Percentiles rank a stretch among this genome's conserved stretches.
phyloP scores from a whole-genome alignment of 2,888 invertebrate genomes.

The Tenthredo scrophulariae region DNA sequence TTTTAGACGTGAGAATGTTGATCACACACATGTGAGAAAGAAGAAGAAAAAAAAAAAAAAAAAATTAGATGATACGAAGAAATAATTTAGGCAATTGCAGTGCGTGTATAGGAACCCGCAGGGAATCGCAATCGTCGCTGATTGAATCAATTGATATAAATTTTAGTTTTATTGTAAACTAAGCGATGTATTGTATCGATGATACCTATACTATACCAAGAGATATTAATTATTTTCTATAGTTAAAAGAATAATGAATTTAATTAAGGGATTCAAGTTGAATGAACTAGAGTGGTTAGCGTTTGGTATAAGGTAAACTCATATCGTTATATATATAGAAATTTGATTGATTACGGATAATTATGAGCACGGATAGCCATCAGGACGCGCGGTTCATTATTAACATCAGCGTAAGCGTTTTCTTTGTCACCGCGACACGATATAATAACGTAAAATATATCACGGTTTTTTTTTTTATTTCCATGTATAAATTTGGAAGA shows the following conservation, averaged over 20 bases:
- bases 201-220: too few species aligned
- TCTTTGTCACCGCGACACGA: too few species aligned
- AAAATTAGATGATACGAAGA: too few species aligned
- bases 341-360: slow-evolving; percentile 28
- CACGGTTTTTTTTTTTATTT: neutral
- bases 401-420: neutral
- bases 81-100: too few species aligned
- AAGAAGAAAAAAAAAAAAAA: too few species aligned
- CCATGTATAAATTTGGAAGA: neutral
- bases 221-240: too few species aligned
- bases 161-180: neutral
- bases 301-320: neutral
- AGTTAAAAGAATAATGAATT: neutral
- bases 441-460: too few species aligned
- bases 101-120: neutral
- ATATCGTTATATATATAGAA: neutral
- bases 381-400: neutral
- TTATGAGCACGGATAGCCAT: neutral
- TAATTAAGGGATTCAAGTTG: neutral
- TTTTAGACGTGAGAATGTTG: neutral
- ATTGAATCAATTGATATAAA: neutral
- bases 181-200: too few species aligned
- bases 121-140: neutral
- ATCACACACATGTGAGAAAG: too few species aligned
- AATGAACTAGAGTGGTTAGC: neutral